Conservation (phyloP, 2,888 invertebrate species). For the Lydus trimaculatus region DNA sequence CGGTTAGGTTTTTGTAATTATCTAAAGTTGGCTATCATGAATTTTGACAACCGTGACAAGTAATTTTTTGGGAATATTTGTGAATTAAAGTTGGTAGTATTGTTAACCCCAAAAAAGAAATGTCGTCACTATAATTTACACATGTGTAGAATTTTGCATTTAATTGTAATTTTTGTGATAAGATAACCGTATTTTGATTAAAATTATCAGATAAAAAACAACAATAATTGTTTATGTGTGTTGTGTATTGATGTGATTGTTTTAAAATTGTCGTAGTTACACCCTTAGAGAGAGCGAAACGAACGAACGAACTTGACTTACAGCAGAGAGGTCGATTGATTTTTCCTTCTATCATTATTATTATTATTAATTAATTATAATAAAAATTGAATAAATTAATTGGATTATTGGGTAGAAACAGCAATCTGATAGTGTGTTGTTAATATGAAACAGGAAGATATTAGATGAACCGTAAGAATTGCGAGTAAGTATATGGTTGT, state of each 20-base stretch:
- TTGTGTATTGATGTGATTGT: neutral
- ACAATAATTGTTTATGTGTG: constrained; percentile 38
- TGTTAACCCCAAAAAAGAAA: constrained; percentile 49
- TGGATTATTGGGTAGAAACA: neutral
- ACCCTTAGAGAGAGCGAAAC: constrained; percentile 41
- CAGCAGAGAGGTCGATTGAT: constrained; percentile 44
- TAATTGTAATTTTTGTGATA: constrained; percentile 49
- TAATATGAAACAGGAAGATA: constrained; percentile 47
- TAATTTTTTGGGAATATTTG: constrained; percentile 17
- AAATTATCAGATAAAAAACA: constrained; percentile 44
- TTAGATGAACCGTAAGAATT: constrained; percentile 53
- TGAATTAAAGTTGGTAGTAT: constrained; percentile 34
- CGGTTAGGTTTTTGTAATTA: neutral
- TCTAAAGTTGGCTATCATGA: constrained; percentile 24
- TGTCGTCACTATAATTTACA: constrained; percentile 59
- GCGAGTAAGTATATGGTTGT: constrained; percentile 54
- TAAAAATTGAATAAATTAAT: neutral
- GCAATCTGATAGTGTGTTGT: constrained; percentile 11
- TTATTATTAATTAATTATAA: no score
- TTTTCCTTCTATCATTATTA: constrained; percentile 28
- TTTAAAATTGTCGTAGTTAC: constrained; percentile 40
- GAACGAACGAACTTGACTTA: neutral
- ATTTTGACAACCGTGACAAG: constrained; percentile 16
- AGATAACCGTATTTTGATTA: constrained; percentile 37
- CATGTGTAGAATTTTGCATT: constrained; percentile 60